phyloP scores from a whole-genome alignment of 1,140 invertebrate genomes.

The Calliphora vicina region DNA sequence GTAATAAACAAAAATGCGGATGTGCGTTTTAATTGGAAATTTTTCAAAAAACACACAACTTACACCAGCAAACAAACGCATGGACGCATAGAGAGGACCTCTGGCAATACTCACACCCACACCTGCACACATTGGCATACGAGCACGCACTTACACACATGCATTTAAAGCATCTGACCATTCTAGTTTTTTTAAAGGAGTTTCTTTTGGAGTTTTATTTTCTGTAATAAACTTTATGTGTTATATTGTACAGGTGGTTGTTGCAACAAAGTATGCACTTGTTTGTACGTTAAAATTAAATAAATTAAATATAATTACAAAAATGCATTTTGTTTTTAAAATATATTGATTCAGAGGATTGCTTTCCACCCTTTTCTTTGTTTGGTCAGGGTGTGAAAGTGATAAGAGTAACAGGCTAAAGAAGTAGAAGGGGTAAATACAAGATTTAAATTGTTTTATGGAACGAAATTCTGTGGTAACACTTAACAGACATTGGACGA shows the following conservation, averaged over 20 bases:
- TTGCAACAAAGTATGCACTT: neutral
- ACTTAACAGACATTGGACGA: too few relatives aligned
- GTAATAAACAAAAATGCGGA: conserved; percentile 25
- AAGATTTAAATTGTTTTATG: too few relatives aligned
- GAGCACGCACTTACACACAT: neutral
- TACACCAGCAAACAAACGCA: neutral
- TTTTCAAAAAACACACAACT: neutral
- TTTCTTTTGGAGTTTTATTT: neutral
- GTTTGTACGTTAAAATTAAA: neutral
- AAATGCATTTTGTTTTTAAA: conserved; percentile 13
- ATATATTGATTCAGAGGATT: neutral
- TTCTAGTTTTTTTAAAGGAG: neutral
- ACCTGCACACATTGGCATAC: neutral
- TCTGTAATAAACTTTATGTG: neutral
- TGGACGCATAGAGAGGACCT: too few relatives aligned
- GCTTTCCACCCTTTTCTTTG: neutral
- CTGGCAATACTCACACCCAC: neutral
- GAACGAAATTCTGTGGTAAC: too few relatives aligned
- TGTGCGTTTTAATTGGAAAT: conserved; percentile 29
- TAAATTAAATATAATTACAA: conserved; percentile 7
- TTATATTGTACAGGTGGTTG: neutral
- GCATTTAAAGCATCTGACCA: neutral
- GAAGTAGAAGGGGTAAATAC: too few relatives aligned
- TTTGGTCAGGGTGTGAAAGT: neutral
- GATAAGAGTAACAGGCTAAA: too few relatives aligned